phyloP scores from a whole-genome alignment of 2,888 invertebrate species.

The Steinernema scapterisci region DNA sequence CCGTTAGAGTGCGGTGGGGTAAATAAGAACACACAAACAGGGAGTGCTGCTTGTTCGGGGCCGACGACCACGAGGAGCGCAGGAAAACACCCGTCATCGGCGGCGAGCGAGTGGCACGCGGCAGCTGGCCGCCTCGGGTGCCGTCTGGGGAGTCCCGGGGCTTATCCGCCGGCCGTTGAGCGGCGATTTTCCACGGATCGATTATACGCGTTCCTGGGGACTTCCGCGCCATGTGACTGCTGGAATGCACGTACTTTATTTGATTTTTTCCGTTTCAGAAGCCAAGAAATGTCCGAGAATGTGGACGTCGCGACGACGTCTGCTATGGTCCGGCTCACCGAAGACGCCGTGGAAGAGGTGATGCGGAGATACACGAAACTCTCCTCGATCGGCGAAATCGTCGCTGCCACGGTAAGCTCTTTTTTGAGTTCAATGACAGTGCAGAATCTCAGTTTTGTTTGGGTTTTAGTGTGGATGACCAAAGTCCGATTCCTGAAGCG shows the following conservation, averaged over 20 bases:
- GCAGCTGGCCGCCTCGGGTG: no score
- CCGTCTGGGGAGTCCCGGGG: no score
- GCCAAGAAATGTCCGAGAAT: constrained; percentile 4
- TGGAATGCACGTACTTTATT: no score
- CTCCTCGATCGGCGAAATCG: constrained; percentile 10
- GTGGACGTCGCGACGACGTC: constrained; percentile 10
- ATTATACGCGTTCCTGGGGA: no score
- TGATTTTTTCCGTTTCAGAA: neutral
- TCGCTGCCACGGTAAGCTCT: neutral
- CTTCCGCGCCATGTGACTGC: constrained; percentile 16
- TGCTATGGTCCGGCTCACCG: neutral
- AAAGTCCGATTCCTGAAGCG: no score
- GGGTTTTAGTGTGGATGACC: no score
- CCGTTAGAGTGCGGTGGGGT: constrained; percentile 6
- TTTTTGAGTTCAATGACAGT: neutral
- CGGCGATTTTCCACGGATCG: no score
- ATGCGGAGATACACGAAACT: constrained; percentile 1
- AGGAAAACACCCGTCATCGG: neutral
- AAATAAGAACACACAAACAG: constrained; percentile 5
- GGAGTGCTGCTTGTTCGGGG: neutral
- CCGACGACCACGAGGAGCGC: neutral
- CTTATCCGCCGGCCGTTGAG: neutral
- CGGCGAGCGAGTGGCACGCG: neutral
- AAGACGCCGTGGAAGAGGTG: constrained; percentile 24
- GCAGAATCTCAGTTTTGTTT: no score